A percentile compares a stretch with the other conserved stretches of the same genome.
phyloP scores from a whole-genome alignment of 2,888 invertebrate species.

The Adelognathus sp. region DNA sequence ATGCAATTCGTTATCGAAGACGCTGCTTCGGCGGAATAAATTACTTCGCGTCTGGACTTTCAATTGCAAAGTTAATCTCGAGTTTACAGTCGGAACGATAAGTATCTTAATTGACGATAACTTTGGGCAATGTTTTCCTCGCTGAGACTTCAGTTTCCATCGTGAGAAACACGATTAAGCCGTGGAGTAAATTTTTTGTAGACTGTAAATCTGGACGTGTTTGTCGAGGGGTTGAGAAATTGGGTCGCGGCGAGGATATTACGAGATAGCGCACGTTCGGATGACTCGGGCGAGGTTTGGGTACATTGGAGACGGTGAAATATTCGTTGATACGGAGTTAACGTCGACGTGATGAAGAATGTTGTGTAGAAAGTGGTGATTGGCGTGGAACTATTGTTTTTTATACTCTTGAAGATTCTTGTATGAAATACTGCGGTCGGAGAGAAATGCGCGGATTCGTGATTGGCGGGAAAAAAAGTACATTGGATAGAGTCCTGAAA shows the following conservation, averaged over 20 bases:
- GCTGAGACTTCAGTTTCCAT: neutral
- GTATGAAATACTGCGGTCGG: no score
- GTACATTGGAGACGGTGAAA: no score
- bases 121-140: neutral
- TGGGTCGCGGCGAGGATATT: neutral
- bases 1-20: slow-evolving; percentile 16
- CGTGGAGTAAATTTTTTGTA: neutral
- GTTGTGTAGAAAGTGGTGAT: no score
- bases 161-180: neutral
- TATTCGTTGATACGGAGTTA: no score
- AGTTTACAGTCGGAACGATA: neutral
- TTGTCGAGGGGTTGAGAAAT: neutral
- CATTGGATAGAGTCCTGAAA: no score
- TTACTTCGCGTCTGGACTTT: neutral
- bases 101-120: neutral
- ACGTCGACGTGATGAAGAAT: no score
- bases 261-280: neutral
- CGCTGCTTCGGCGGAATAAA: neutral
- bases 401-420: no score
- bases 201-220: neutral
- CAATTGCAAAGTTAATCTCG: neutral
- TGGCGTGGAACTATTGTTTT: no score
- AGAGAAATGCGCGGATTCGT: no score
- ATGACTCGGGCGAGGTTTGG: no score
- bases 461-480: no score